Conservation (phyloP, 2,888 invertebrate genomes). For the Metallyticus violacea region DNA sequence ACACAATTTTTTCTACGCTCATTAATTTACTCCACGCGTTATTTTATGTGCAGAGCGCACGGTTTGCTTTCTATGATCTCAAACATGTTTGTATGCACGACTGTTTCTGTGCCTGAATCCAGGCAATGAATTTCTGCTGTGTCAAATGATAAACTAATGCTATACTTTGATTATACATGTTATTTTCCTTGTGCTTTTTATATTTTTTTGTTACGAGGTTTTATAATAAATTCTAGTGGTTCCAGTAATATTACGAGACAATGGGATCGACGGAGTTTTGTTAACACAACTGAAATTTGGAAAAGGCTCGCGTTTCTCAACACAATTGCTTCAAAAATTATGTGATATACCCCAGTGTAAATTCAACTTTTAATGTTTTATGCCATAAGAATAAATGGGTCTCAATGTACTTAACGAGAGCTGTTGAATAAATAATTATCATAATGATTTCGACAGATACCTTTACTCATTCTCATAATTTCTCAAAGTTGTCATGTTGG, state of each 20-base stretch:
- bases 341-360: not conserved
- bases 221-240: no score
- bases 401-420: no score
- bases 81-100: not conserved
- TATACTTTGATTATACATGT: not conserved
- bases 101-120: not conserved
- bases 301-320: not conserved
- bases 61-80: no score
- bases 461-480: no score
- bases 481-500: no score
- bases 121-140: not conserved
- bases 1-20: not conserved
- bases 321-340: not conserved
- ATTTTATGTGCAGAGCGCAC: not conserved
- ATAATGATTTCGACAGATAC: no score
- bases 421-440: no score
- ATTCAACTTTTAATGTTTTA: not conserved
- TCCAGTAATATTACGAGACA: no score
- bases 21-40: not conserved
- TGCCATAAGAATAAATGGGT: no score
- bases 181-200: not conserved
- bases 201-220: not conserved
- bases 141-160: not conserved
- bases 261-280: no score
- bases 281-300: not conserved